Conservation (phyloP, 2,888 invertebrate species). For the Himalopsyche kuldschensis region DNA sequence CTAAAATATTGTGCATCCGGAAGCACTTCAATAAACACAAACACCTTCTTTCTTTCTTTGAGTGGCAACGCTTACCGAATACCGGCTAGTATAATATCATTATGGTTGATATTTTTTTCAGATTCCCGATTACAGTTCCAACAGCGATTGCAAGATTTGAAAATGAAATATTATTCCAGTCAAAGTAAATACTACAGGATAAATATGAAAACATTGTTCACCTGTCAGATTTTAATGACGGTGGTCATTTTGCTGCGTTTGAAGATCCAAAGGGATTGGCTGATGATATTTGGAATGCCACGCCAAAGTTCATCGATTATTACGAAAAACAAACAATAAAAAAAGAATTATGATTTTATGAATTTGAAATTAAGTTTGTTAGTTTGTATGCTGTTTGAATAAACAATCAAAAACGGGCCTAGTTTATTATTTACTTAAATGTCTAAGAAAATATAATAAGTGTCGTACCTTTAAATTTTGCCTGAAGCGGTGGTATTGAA, state of each 20-base stretch:
- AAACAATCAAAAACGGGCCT: no score
- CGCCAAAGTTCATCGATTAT: slow-evolving; percentile 11
- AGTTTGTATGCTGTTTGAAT: not conserved
- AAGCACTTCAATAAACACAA: no score
- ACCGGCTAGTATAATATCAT: no score
- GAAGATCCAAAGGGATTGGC: slow-evolving; percentile 73
- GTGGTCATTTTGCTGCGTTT: slow-evolving; percentile 86
- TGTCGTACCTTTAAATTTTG: no score
- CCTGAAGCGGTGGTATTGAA: no score
- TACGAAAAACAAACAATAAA: not conserved
- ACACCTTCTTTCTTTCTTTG: no score
- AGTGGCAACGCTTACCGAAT: no score
- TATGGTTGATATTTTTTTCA: slow-evolving; percentile 45
- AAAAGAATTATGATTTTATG: not conserved
- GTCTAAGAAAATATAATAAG: no score
- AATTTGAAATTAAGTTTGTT: not conserved
- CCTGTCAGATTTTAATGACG: slow-evolving; percentile 62
- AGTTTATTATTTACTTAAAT: no score
- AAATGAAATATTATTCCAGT: slow-evolving; percentile 65
- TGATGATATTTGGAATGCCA: slow-evolving; percentile 62
- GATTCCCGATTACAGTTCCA: slow-evolving; percentile 67
- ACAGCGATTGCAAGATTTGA: slow-evolving; percentile 69
- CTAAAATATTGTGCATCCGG: no score
- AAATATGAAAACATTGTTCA: slow-evolving; percentile 68
- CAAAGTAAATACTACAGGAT: slow-evolving; percentile 60